Base-by-base conservation (phyloP, 2,113 vertebrate species). In the Progne subis region DNA sequence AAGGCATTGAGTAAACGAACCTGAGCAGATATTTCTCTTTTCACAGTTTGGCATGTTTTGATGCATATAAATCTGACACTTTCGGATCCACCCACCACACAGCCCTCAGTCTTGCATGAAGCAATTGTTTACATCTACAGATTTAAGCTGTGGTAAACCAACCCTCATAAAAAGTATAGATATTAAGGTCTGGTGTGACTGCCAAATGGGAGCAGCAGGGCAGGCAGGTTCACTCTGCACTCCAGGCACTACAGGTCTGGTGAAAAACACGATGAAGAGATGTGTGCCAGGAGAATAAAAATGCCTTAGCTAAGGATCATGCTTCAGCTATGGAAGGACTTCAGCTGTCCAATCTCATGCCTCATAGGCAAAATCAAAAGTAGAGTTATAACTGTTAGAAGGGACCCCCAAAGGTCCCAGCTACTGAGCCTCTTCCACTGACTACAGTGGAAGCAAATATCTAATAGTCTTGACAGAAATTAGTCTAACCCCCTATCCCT, bases 221-320 rank as follows among this genome's bases (percentile, higher is more conserved):
- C 2, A 3, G 65, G 20, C 24, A 43, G 44, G 26, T 31, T 56
- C 18, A 6, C 29, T 29, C 31, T 47, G 29, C 53, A 19, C 14
- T 43, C 28, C 13, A 9, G 12, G 19, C 0, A 0, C 32, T 50
- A 19, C 4, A 43, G 43, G 6, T 26, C 28, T 83, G 25, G 11
- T 16, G 39, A 3, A 4, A 69, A 46, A 34, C 4, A 8, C 12
- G 5, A 19, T 43, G 25, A 49, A n/a, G 46, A 55, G 9, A 21
- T 49, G 26, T 3, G 16, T 37, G 21, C 1, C 1, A 18, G 18
- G 12, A 63, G 50, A 68, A 75, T 44, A 82, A 28, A 91, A 84
- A 64, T 37, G 12, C 8, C 25, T 50, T 25, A 47, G 44, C n/a
- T 82, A 50, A 85, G 32, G 28, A 76, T 46, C 18, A 52, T 1